phyloP scores from a whole-genome alignment of 92 coral and sea anemone genomes.

The Porites divaricata region DNA sequence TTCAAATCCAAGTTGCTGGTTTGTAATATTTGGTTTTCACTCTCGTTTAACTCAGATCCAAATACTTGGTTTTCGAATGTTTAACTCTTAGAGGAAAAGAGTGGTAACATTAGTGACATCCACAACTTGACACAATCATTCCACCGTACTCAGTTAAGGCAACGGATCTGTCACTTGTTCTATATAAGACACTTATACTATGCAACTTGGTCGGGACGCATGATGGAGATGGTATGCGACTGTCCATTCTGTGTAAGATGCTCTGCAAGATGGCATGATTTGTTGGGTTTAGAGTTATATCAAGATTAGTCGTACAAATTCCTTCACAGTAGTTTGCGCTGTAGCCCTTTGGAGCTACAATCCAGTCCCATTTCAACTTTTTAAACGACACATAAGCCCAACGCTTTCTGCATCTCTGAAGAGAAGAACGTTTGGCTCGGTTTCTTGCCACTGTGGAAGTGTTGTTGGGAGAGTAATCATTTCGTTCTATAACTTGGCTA shows the following conservation, averaged over 20 bases:
- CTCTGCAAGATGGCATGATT: constrained; percentile 72
- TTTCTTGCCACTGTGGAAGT: background rate
- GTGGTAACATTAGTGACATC: constrained; percentile 32
- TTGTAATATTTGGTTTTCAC: background rate
- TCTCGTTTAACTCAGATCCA: background rate
- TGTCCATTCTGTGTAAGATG: constrained; percentile 44
- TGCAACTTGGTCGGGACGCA: constrained; percentile 67
- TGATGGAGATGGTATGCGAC: constrained; percentile 44
- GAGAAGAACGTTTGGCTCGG: constrained; percentile 24
- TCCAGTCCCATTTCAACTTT: constrained; percentile 52
- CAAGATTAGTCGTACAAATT: constrained; percentile 41
- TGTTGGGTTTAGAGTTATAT: constrained; percentile 49
- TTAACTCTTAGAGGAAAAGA: too few species aligned
- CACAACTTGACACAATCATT: constrained; percentile 67
- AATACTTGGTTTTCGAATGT: background rate
- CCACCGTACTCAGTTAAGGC: constrained; percentile 57
- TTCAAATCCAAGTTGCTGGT: background rate
- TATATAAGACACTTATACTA: constrained; percentile 46
- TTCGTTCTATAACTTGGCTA: constrained; percentile 6
- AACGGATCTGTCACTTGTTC: constrained; percentile 41
- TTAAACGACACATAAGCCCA: constrained; percentile 51
- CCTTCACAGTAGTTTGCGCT: constrained; percentile 64
- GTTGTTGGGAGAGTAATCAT: constrained; percentile 14
- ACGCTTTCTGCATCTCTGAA: constrained; percentile 21
- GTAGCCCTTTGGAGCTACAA: constrained; percentile 63